Conservation (phyloP, 64 coral and sea anemone genomes). For the Stichodactyla helianthus region DNA sequence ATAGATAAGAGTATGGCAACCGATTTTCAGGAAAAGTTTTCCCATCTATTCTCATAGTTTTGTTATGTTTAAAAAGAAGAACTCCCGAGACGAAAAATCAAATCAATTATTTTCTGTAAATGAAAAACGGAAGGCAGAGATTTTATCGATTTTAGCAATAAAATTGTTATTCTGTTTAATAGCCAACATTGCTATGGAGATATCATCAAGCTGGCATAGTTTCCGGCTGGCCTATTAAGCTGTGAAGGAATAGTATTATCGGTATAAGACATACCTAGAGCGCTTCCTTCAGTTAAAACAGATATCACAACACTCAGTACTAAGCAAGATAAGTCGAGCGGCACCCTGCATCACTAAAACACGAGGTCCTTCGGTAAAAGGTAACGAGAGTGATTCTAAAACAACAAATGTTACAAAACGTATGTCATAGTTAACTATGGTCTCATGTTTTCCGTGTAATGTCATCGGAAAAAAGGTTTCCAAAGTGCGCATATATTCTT, state of each 20-base stretch:
- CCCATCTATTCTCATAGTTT: no score
- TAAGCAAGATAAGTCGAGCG: background rate
- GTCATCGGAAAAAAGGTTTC: no score
- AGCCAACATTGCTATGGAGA: background rate
- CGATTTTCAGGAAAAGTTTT: background rate
- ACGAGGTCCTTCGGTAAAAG: no score
- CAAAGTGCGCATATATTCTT: no score
- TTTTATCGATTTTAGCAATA: conserved; percentile 9
- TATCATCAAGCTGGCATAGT: background rate
- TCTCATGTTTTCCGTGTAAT: no score
- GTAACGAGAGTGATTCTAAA: no score
- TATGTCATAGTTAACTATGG: no score
- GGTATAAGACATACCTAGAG: background rate
- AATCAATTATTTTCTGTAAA: background rate
- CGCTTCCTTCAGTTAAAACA: background rate
- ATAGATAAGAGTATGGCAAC: background rate
- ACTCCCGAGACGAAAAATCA: background rate
- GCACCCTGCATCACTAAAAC: background rate
- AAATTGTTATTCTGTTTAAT: background rate
- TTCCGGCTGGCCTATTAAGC: background rate
- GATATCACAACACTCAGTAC: background rate
- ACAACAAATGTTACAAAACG: no score
- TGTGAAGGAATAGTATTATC: background rate
- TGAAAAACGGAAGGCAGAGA: conserved; percentile 2
- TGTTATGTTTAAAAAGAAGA: no score